Base-by-base conservation (phyloP, 2,797 vertebrate species). In the Sternarchorhynchus goeldii region DNA sequence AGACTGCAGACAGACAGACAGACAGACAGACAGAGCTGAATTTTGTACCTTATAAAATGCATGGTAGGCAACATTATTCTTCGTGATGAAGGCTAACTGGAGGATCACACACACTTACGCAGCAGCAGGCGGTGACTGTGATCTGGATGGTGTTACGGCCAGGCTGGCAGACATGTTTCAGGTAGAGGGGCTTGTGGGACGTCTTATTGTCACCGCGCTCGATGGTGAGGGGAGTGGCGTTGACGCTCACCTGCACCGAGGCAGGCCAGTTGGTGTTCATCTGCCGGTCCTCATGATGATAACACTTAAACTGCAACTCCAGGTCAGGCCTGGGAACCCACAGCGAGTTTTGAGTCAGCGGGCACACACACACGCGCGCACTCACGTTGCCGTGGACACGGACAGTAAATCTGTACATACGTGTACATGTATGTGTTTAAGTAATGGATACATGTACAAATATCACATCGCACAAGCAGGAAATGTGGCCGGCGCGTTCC, bases 201-300 rank as follows among this genome's bases (percentile, higher is more conserved):
- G 96, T 97, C 91, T 98, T 98, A 92, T 98, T 98, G 92, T 99
- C 96, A 0, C 97, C 97, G 0, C 97, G 91, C 86, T 99, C 97
- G 0, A 99, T 99, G 87, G 91, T 95, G 78, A 99, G 88, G 0
- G 97, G 96, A 0, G 96, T 98, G 64, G 97, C 96, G 0, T 99
- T 92, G 81, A 93, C 90, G 79, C 95, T 95, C 77, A 98, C 96
- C 87, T 98, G 97, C 41, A 98, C 97, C 0, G 96, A 98, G 0
- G 96, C 96, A 0, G 97, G 97, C 97, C 97, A 98, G 93, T 98
- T 98, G 14, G 97, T 98, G 89, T 97, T 98, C 95, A 96, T 96
- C 88, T 99, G 97, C 53, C 96, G 87, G 92, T 99, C 97, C 86
- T 99, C 97, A 0, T 99, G 97, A 87, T 99, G 97, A 88, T 98